phyloP scores from a whole-genome alignment of 2,888 invertebrate species.

The Schizotus pectinicornis region DNA sequence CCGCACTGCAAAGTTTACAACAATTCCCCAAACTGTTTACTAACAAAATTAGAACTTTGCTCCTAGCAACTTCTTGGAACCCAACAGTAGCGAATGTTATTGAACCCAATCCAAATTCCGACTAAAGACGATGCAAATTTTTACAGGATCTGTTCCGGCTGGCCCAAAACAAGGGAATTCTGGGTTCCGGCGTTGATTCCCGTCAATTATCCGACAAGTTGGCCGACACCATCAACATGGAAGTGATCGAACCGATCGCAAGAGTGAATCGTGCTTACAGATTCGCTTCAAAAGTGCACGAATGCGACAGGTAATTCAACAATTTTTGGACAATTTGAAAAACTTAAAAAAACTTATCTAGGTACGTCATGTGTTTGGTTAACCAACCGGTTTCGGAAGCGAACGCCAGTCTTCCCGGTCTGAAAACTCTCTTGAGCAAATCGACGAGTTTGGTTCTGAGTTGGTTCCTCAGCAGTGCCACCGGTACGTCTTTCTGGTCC shows the following conservation, averaged over 20 bases:
- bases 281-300: slow-evolving; percentile 71
- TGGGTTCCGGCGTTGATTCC: slow-evolving; percentile 67
- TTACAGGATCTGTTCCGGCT: slow-evolving; percentile 73
- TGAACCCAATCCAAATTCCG: no score
- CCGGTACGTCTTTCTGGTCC: slow-evolving; percentile 78
- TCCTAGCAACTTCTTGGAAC: no score
- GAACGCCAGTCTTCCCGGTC: slow-evolving; percentile 65
- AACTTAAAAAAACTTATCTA: slow-evolving; percentile 36
- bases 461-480: slow-evolving; percentile 77
- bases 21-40: neutral
- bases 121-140: no score
- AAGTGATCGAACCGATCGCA: slow-evolving; percentile 82
- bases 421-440: slow-evolving; percentile 76
- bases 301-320: slow-evolving; percentile 67
- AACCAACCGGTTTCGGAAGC: slow-evolving; percentile 70
- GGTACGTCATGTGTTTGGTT: slow-evolving; percentile 78
- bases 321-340: neutral
- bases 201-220: slow-evolving; percentile 76
- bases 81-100: slow-evolving; percentile 29
- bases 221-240: slow-evolving; percentile 81
- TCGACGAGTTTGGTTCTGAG: slow-evolving; percentile 77
- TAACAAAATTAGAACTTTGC: no score
- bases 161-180: slow-evolving; percentile 71
- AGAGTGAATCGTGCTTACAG: slow-evolving; percentile 82
- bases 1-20: neutral